Conservation (phyloP, 2,113 vertebrate species). For the Gallinago jamesoni region DNA sequence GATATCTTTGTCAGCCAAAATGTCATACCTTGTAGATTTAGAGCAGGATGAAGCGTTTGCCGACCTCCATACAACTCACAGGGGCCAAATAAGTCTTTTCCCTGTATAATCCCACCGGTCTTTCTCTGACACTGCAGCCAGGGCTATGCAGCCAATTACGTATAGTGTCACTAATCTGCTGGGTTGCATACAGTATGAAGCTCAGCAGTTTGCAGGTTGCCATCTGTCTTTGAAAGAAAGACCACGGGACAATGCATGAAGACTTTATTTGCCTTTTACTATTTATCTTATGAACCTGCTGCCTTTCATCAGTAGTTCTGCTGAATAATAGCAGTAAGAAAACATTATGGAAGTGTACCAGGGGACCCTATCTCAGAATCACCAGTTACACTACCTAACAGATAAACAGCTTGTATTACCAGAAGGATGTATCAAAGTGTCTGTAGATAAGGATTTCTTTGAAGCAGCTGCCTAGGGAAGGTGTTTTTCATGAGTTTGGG, state of each 20-base stretch:
- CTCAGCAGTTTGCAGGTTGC: background rate
- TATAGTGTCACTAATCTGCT: background rate
- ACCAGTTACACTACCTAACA: background rate
- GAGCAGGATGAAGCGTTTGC: background rate
- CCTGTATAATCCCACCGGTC: background rate
- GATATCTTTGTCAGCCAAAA: background rate
- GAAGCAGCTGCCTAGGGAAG: background rate
- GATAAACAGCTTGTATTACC: background rate
- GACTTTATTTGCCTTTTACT: background rate
- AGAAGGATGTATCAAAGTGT: background rate
- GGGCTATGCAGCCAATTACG: background rate
- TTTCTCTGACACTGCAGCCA: background rate
- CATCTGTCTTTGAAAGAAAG: background rate
- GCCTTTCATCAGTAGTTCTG: background rate
- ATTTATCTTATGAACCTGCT: background rate
- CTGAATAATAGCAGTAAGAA: background rate
- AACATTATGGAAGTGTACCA: background rate
- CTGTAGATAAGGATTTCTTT: background rate
- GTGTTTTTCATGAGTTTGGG: background rate
- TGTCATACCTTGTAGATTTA: slow-evolving; percentile 23
- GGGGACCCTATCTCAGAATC: background rate
- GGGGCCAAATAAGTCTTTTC: background rate
- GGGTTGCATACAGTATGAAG: background rate
- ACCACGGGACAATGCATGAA: background rate
- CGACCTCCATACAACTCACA: background rate